These are phyloP conservation scores for Schizothorax lantsangensis DNA, from an alignment of 2,797 vertebrate genomes.

Conservation along the genomic window DNA sequence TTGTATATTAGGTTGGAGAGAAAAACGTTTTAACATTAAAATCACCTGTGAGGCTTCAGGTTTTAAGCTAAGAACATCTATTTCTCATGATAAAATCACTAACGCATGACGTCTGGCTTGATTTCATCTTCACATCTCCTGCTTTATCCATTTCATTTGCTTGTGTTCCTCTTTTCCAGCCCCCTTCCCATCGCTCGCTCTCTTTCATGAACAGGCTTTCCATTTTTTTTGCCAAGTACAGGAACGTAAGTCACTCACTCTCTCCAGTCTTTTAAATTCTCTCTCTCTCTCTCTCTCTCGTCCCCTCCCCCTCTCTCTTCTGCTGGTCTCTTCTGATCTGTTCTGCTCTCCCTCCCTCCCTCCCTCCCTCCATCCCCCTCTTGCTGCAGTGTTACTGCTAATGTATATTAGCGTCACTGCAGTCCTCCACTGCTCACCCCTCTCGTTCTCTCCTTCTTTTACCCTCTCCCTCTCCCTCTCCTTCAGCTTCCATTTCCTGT, in stretches of 20 bases:
- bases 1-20: neutral
- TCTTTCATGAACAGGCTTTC: slow-evolving; percentile 68
- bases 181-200: slow-evolving; percentile 40
- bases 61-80: neutral
- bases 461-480: slow-evolving; percentile 42
- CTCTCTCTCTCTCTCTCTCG: slow-evolving; percentile 23
- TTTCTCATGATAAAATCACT: neutral
- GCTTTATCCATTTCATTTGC: slow-evolving; percentile 8
- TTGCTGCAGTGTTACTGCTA: slow-evolving; percentile 81
- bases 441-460: slow-evolving; percentile 32
- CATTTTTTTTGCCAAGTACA: slow-evolving; percentile 70
- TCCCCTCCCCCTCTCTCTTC: neutral
- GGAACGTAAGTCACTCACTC: slow-evolving; percentile 69
- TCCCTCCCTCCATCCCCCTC: slow-evolving; percentile 65
- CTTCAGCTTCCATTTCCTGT: slow-evolving; percentile 45
- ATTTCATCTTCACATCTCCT: neutral
- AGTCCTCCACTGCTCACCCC: slow-evolving; percentile 57
- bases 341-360: slow-evolving; percentile 67
- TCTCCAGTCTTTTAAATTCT: slow-evolving; percentile 46
- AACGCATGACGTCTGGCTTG: neutral
- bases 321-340: slow-evolving; percentile 54
- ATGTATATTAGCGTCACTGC: slow-evolving; percentile 79
- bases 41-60: neutral
- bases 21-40: neutral
- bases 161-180: slow-evolving; percentile 21